These are phyloP conservation scores for Dione juno DNA, from an alignment of 2,888 invertebrate species.

Conservation along the genomic window DNA sequence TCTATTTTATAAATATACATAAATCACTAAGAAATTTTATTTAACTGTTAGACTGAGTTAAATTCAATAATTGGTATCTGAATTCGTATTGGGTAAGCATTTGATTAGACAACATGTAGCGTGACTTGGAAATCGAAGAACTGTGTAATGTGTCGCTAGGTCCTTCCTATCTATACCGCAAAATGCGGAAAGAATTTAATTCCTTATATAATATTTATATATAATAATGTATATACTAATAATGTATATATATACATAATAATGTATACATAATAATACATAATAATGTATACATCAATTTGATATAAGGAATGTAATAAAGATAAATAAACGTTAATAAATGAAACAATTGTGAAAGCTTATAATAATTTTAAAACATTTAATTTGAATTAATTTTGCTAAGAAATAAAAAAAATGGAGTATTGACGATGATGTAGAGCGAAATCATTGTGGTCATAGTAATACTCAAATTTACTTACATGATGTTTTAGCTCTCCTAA, in stretches of 20 bases:
- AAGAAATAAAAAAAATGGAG: no score
- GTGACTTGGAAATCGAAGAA: slow-evolving; percentile 18
- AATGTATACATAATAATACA: no score
- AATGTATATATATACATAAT: no score
- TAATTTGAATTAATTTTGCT: no score
- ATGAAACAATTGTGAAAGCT: background rate
- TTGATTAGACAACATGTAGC: no score
- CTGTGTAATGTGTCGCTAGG: background rate
- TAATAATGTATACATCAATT: no score
- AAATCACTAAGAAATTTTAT: background rate
- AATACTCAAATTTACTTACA: slow-evolving; percentile 46
- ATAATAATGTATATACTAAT: no score
- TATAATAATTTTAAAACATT: no score
- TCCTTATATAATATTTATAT: background rate
- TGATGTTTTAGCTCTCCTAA: slow-evolving; percentile 55
- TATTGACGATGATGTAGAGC: no score
- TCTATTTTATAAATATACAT: background rate
- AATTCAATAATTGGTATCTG: background rate
- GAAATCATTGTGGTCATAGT: background rate
- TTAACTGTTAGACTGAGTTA: background rate
- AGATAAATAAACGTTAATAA: no score
- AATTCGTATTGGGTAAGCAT: no score
- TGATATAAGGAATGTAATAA: no score
- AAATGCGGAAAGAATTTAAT: background rate
- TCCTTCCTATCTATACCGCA: slow-evolving; percentile 1